Evolutionary conservation across 2,113 vertebrate species (phyloP).

Genomic region (Diadophis punctatus): DNA sequence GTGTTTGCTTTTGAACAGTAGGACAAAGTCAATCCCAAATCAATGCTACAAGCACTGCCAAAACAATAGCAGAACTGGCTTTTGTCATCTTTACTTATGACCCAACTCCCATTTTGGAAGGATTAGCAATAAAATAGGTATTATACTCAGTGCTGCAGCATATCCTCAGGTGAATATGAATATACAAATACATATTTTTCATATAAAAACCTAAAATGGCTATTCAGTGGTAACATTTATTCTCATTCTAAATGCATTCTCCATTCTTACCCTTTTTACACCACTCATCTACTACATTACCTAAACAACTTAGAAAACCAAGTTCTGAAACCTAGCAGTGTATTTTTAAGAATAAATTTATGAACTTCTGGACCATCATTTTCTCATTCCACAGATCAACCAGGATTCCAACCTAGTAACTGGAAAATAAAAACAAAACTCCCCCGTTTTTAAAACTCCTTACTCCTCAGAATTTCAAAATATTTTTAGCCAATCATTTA

Average conservation of each 20-base stretch:
- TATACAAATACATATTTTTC: neutral
- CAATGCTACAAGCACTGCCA: neutral
- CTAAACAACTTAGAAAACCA: neutral
- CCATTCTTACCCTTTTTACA: neutral
- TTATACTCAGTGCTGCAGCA: neutral
- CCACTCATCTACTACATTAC: neutral
- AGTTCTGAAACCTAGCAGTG: neutral
- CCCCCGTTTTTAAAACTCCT: neutral
- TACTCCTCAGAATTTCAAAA: neutral
- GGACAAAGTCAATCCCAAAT: neutral
- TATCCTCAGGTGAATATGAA: neutral
- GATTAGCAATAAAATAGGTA: neutral
- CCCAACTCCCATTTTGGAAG: neutral
- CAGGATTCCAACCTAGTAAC: neutral
- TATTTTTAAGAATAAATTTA: neutral
- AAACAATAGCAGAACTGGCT: neutral
- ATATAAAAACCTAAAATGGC: neutral
- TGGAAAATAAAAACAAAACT: neutral
- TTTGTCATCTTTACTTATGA: neutral
- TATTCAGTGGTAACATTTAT: neutral
- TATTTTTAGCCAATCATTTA: neutral
- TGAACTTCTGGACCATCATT: neutral
- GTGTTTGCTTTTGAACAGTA: neutral
- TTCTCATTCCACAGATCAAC: neutral
- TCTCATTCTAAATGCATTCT: neutral